Percentiles rank a stretch among this genome's conserved stretches.
Evolutionary conservation across 1,140 invertebrate species (phyloP).

Genomic region (Heliconius hermathena): DNA sequence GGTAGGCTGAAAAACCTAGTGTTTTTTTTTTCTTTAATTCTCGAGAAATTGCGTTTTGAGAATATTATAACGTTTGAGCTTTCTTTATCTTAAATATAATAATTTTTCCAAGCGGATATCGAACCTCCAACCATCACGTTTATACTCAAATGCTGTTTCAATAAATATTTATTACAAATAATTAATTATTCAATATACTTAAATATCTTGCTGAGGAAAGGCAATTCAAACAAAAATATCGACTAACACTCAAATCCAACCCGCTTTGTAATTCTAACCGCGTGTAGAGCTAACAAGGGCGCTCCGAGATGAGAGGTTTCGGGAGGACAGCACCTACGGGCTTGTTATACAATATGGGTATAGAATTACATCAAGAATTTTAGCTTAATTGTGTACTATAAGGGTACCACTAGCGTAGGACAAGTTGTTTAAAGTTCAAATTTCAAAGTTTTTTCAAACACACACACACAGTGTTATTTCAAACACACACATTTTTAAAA

Average conservation of each 20-base stretch:
- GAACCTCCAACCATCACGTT: not conserved
- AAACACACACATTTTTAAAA: no score
- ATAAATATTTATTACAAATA: not conserved
- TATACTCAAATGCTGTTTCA: not conserved
- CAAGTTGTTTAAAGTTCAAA: no score
- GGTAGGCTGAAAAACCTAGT: not conserved
- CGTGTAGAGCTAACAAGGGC: not conserved
- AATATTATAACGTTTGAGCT: not conserved
- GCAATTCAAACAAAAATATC: not conserved
- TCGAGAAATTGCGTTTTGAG: not conserved
- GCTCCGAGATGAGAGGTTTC: constrained; percentile 1
- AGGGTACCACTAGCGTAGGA: not conserved
- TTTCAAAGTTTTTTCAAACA: no score
- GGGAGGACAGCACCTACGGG: not conserved
- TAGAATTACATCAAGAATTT: not conserved
- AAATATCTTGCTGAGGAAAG: not conserved
- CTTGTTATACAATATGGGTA: not conserved
- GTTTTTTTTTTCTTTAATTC: no score
- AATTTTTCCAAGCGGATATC: not conserved
- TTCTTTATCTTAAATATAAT: not conserved
- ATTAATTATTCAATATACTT: not conserved
- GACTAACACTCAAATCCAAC: not conserved
- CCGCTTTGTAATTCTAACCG: constrained; percentile 3
- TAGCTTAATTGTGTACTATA: not conserved
- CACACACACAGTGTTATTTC: no score